Evolutionary conservation across 2,113 vertebrate genomes (phyloP).

Genomic region (Otus sunia): DNA sequence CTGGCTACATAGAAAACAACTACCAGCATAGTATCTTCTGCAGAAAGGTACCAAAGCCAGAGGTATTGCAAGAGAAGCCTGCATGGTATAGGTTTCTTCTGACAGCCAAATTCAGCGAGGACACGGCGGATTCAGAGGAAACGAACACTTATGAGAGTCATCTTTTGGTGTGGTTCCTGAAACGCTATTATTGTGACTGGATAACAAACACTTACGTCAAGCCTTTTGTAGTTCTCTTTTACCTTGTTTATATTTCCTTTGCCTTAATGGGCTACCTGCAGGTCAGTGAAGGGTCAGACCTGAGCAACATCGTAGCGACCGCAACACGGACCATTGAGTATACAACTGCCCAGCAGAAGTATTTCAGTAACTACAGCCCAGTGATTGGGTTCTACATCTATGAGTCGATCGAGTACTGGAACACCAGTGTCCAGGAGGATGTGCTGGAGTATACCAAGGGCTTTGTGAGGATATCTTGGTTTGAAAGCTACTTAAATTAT

Average conservation of each 20-base stretch:
- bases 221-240: conserved; percentile 98
- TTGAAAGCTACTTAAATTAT: conserved; percentile 95
- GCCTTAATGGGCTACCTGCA: conserved; percentile 99
- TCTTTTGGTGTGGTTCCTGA: conserved; percentile 94
- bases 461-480: conserved; percentile 98
- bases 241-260: conserved; percentile 99
- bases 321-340: conserved; percentile 94
- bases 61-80: conserved; percentile 91
- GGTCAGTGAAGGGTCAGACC: conserved; percentile 97
- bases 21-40: conserved; percentile 99
- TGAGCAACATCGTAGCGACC: conserved; percentile 94
- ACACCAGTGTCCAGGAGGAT: conserved; percentile 93
- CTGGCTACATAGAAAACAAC: conserved; percentile 97
- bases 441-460: conserved; percentile 94
- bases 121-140: conserved; percentile 79
- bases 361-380: conserved; percentile 96
- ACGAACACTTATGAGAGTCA: conserved; percentile 91
- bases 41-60: conserved; percentile 92
- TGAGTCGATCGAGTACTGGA: conserved; percentile 98
- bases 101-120: conserved; percentile 93
- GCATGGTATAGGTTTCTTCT: conserved; percentile 97
- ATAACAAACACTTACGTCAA: conserved; percentile 99
- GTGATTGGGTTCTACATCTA: conserved; percentile 99
- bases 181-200: conserved; percentile 98
- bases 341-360: conserved; percentile 92